Evolutionary conservation across 2,888 invertebrate genomes (phyloP), one percentile per base, ranked within the genome.

Genomic region (Nomada hirtipes): DNA sequence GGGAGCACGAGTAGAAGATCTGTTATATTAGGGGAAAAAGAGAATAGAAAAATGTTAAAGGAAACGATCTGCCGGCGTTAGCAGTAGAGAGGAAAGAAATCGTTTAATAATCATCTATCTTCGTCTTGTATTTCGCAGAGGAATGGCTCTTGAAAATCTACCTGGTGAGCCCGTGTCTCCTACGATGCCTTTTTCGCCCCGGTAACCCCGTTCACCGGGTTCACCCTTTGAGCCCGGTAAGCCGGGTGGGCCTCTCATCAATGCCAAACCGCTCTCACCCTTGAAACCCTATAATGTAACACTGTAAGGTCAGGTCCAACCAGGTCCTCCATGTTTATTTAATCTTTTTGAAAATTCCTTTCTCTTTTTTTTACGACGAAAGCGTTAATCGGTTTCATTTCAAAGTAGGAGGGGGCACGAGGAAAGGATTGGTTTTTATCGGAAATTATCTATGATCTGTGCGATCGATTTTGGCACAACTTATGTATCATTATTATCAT

Each of bases 161-260:
- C 96, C 96, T 90, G 94, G 90, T 90, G 94, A 95, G 93, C 95
- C 96, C 93, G 91, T 89, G 86, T 95, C 95, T 87, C 96, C 95
- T 89, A 94, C 95, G 82, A 93, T 94, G 79, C 96, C 96, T 36
- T 96, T 95, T 65, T 95, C 95, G 79, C 97, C 97, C 61, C 96
- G 96, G 79, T 95, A 95, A 82, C 97, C 97, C 90, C 95, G 95
- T 88, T 95, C 94, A 92, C 95, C 95, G 91, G 95, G 94, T 90
- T 94, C 91, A 88, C 95, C 95, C 89, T 94, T 94, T 88, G 94
- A 94, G 90, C 95, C 95, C 95, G 95, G 94, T 87, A 93, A 92
- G 92, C 92, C 97, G 61, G 96, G 96, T 72, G 95, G 95, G 79
- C 97, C 97, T 89, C 96, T 95, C 89, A 95, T 94, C 93, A 95